phyloP scores from a whole-genome alignment of 2,797 vertebrate species.

The Perodicticus potto region DNA sequence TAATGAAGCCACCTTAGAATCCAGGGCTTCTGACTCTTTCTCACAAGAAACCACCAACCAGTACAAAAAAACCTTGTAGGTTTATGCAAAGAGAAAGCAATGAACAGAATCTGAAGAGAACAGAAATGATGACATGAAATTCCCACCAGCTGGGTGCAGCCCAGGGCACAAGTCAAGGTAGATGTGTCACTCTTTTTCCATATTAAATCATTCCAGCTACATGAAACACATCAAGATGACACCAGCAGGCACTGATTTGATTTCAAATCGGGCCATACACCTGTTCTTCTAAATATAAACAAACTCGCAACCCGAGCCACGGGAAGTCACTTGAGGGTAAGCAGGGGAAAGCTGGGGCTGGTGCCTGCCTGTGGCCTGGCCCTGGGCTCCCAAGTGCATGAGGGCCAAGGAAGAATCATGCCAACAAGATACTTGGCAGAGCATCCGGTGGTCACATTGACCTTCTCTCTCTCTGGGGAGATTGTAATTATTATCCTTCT shows the following conservation, averaged over 20 bases:
- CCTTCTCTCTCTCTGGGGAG: conserved; percentile 83
- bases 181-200: conserved; percentile 66
- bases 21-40: conserved; percentile 1
- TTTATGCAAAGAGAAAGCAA: not conserved
- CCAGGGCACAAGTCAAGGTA: not conserved
- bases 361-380: conserved; percentile 58
- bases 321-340: conserved; percentile 75
- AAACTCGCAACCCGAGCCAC: conserved; percentile 82
- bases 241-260: conserved; percentile 83
- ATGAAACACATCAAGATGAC: conserved; percentile 75
- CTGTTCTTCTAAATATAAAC: conserved; percentile 90
- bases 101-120: not conserved
- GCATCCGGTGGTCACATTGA: conserved; percentile 82
- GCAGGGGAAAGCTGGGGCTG: conserved; percentile 61
- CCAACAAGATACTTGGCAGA: conserved; percentile 84
- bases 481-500: conserved; percentile 77
- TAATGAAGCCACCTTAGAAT: not conserved
- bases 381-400: conserved; percentile 58
- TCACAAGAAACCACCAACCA: not conserved
- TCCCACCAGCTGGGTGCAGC: not conserved
- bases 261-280: conserved; percentile 84
- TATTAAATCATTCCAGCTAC: conserved; percentile 72
- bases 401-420: conserved; percentile 80
- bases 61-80: not conserved
- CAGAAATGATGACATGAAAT: not conserved